Evolutionary conservation across 2,888 invertebrate genomes (phyloP), one percentile per base, ranked within the genome.

Genomic region (Eristalinus sepulchralis): DNA sequence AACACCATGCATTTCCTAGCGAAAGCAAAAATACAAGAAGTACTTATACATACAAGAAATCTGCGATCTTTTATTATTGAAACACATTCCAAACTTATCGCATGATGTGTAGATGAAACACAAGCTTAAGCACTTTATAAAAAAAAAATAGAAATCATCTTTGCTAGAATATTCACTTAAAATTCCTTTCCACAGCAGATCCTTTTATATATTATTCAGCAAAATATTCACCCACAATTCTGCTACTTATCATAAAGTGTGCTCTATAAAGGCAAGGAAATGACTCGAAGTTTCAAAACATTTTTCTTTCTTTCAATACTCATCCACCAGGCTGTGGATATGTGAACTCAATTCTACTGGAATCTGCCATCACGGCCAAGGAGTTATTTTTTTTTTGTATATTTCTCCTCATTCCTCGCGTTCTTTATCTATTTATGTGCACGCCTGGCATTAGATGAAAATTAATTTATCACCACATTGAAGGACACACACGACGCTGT

Each of bases 381-480:
- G 39, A 39, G 47, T 53, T 31, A 17, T 31, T 13, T 55, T 34
- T 34, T 63, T 73, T 63, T 55, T 10, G 0, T 17, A 20, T 64
- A 47, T 11, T 36, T 24, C 36, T 36, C 27, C 24, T 13, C 59
- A n/a, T 20, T 36, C 57, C 22, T 53, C n/a, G n/a, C 63, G 63
- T 73, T 63, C 34, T 55, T 34, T 24, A 31, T 47, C 17, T 60
- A 31, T 60, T 53, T 72, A 33, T 72, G 53, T 53, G 10, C 55
- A 17, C 17, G 55, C 33, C 63, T 34, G 31, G 34, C 27, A 55
- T 27, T 63, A 73, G 73, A 73, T 63, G 73, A 33, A 73, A 73
- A 73, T 73, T 73, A 73, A 73, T 73, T 73, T 63, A 73, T 73
- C 63, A 63, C 55, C 63, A 24, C 24, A 57, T n/a, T 53, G 55